phyloP scores from a whole-genome alignment of 2,888 invertebrate species.

The Lacanobia oleracea region DNA sequence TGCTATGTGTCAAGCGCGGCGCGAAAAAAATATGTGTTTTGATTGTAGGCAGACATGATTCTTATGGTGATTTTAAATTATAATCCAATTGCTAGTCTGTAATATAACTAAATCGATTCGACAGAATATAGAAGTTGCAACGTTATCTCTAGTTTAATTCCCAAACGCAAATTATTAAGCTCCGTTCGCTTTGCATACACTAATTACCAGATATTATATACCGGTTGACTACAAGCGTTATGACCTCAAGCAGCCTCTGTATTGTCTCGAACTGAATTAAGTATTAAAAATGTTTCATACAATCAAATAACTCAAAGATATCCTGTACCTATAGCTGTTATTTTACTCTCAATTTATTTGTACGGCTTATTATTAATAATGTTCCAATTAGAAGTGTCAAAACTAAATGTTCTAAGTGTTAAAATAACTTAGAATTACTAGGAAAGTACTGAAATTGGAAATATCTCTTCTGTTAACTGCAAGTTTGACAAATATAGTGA shows the following conservation, averaged over 20 bases:
- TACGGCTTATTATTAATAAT: constrained; percentile 66
- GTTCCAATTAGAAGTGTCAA: constrained; percentile 67
- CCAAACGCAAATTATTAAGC: constrained; percentile 27
- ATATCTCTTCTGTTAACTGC: background rate
- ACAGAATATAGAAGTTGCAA: constrained; percentile 51
- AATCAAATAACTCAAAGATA: constrained; percentile 63
- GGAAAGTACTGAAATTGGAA: constrained; percentile 36
- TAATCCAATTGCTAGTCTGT: constrained; percentile 64
- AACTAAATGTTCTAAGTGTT: constrained; percentile 59
- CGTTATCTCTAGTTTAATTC: constrained; percentile 50
- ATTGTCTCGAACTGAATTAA: constrained; percentile 54
- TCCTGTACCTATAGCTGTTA: constrained; percentile 62
- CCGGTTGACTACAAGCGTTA: constrained; percentile 3
- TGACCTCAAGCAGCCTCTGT: constrained; percentile 37
- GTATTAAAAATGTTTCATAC: constrained; percentile 59
- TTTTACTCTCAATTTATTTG: constrained; percentile 63
- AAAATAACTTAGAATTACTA: constrained; percentile 46
- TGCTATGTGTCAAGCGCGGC: constrained; percentile 9
- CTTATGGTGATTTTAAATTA: constrained; percentile 51
- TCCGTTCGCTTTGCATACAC: constrained; percentile 9
- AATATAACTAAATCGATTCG: constrained; percentile 47
- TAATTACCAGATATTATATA: background rate
- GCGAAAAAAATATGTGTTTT: constrained; percentile 51
- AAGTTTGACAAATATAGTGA: constrained; percentile 14
- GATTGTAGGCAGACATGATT: constrained; percentile 45